Conservation (phyloP, 2,797 vertebrate genomes). For the Chaetophractus vellerosus region DNA sequence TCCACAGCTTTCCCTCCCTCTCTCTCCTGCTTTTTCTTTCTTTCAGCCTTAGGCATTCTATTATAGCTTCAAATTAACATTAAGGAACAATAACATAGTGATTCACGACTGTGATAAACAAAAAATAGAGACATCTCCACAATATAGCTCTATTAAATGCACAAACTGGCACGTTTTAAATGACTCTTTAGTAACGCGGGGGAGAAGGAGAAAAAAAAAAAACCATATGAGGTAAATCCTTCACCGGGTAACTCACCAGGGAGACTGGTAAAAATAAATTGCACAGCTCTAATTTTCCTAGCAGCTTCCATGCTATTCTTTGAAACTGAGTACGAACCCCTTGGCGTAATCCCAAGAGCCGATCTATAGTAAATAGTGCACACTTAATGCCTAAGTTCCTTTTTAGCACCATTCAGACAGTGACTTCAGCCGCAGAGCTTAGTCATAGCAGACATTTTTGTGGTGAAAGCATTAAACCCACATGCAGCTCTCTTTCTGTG, state of each 20-base stretch:
- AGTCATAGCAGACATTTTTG: constrained; percentile 99
- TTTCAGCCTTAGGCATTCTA: constrained; percentile 76
- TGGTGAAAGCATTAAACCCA: constrained; percentile 99
- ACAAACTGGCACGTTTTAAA: constrained; percentile 86
- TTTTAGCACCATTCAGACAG: constrained; percentile 94
- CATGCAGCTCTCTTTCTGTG: constrained; percentile 99
- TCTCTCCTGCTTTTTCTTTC: neutral
- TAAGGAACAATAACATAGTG: constrained; percentile 78
- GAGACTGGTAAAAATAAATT: constrained; percentile 93
- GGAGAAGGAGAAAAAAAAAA: constrained; percentile 78
- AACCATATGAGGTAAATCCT: constrained; percentile 90
- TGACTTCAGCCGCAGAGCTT: constrained; percentile 94
- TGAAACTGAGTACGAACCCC: constrained; percentile 92
- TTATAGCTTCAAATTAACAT: constrained; percentile 76
- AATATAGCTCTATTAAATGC: constrained; percentile 84
- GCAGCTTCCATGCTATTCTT: constrained; percentile 93
- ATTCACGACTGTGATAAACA: constrained; percentile 79
- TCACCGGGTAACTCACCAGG: constrained; percentile 90
- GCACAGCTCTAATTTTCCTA: constrained; percentile 92
- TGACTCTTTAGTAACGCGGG: constrained; percentile 87
- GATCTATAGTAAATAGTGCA: constrained; percentile 94
- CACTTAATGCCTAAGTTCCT: constrained; percentile 93
- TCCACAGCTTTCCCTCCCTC: neutral
- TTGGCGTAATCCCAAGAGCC: constrained; percentile 93
- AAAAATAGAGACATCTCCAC: constrained; percentile 84